Evolutionary conservation across 2,113 vertebrate species (phyloP).

Genomic region (Globicephala melas): DNA sequence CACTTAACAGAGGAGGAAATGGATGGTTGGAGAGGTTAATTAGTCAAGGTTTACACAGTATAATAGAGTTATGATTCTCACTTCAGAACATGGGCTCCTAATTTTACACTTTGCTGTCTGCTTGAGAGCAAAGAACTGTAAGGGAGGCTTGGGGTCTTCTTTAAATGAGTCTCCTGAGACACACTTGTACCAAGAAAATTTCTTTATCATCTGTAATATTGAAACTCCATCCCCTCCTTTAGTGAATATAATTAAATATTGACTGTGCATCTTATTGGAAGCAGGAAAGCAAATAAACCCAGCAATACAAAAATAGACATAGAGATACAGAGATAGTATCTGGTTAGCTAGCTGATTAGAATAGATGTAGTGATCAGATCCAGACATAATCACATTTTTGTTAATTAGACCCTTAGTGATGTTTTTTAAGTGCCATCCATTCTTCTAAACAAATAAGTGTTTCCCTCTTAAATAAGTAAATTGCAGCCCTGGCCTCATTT

Average conservation of each 20-base stretch:
- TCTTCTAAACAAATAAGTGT: conserved; percentile 41
- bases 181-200: background rate
- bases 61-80: background rate
- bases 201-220: background rate
- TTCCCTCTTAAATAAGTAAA: conserved; percentile 38
- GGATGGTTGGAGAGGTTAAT: background rate
- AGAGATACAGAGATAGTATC: background rate
- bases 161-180: background rate
- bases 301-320: conserved; percentile 26
- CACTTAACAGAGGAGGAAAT: background rate
- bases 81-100: background rate
- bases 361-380: background rate
- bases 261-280: background rate
- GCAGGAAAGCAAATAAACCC: conserved; percentile 21
- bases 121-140: background rate
- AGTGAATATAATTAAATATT: conserved; percentile 35
- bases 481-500: background rate
- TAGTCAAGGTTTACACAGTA: background rate
- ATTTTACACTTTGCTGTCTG: background rate
- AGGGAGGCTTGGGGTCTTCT: background rate
- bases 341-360: background rate
- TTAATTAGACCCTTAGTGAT: background rate
- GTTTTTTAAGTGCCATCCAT: background rate
- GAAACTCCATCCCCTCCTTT: background rate
- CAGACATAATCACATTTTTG: conserved; percentile 41